Conservation (phyloP, 2,888 invertebrate species). For the Coelinius sp. region DNA sequence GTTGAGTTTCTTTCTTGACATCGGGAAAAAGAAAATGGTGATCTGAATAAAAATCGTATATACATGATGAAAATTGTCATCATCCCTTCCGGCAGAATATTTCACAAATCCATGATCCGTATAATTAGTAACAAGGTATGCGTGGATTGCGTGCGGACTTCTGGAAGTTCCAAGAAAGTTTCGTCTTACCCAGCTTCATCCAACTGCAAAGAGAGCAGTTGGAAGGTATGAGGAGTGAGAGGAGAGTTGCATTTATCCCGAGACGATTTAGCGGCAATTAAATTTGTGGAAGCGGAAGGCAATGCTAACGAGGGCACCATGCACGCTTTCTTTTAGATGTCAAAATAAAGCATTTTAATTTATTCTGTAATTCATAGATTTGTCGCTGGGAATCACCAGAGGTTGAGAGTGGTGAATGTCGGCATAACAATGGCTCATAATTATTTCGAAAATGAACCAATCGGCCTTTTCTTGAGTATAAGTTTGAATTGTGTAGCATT, state of each 20-base stretch:
- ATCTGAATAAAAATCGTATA: no score
- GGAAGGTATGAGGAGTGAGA: not conserved
- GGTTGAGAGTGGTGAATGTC: no score
- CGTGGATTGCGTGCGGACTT: conserved; percentile 31
- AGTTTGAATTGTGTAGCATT: no score
- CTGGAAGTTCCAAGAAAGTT: conserved; percentile 32
- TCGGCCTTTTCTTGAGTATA: no score
- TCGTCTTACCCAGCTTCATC: not conserved
- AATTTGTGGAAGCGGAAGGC: conserved; percentile 27
- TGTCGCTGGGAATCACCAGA: not conserved
- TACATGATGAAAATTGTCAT: conserved; percentile 1
- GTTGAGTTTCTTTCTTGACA: no score
- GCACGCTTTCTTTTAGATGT: not conserved
- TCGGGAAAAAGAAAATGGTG: no score
- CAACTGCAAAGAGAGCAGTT: conserved; percentile 32
- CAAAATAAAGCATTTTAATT: not conserved
- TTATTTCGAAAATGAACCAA: no score
- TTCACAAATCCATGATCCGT: conserved; percentile 12
- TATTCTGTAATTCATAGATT: not conserved
- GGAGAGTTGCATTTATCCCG: conserved; percentile 46
- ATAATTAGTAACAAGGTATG: conserved; percentile 22
- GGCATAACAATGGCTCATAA: no score
- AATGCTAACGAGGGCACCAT: conserved; percentile 5
- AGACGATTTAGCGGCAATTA: conserved; percentile 31
- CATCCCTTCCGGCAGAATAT: conserved; percentile 5